Conservation (phyloP, 2,888 invertebrate genomes). For the Heliothis peltigera region DNA sequence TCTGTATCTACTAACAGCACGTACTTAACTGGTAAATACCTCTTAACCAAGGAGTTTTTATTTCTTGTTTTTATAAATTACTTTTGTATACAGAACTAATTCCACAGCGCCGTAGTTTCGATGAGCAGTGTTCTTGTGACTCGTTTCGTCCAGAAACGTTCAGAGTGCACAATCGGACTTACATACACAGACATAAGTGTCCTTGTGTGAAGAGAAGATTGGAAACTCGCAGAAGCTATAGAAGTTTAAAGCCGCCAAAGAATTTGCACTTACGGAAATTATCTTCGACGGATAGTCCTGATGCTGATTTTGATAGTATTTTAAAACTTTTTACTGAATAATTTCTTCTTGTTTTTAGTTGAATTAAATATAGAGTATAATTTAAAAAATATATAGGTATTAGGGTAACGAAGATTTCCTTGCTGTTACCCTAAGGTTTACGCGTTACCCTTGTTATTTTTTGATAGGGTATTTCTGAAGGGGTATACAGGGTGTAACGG, state of each 20-base stretch:
- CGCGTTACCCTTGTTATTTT: not conserved
- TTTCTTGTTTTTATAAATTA: slow-evolving; percentile 31
- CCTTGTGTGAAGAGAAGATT: slow-evolving; percentile 40
- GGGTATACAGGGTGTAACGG: too few relatives aligned
- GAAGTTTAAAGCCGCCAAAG: slow-evolving; percentile 19
- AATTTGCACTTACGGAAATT: slow-evolving; percentile 6
- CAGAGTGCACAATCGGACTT: slow-evolving; percentile 33
- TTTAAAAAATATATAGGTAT: too few relatives aligned
- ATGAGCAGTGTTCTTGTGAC: slow-evolving; percentile 38
- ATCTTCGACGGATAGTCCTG: not conserved
- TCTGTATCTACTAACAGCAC: too few relatives aligned
- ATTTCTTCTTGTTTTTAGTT: too few relatives aligned
- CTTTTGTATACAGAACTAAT: slow-evolving; percentile 47
- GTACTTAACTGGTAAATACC: too few relatives aligned
- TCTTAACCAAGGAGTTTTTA: not conserved
- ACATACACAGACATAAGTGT: slow-evolving; percentile 45
- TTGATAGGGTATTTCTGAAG: too few relatives aligned
- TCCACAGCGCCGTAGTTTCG: slow-evolving; percentile 33
- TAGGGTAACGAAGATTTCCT: not conserved
- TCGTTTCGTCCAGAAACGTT: slow-evolving; percentile 33
- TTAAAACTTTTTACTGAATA: not conserved
- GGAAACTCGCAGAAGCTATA: slow-evolving; percentile 14
- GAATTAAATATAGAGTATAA: too few relatives aligned
- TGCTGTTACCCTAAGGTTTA: not conserved
- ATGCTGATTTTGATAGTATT: slow-evolving; percentile 20